Evolutionary conservation across 2,113 vertebrate species (phyloP).

Genomic region (Choloepus hoffmanni): DNA sequence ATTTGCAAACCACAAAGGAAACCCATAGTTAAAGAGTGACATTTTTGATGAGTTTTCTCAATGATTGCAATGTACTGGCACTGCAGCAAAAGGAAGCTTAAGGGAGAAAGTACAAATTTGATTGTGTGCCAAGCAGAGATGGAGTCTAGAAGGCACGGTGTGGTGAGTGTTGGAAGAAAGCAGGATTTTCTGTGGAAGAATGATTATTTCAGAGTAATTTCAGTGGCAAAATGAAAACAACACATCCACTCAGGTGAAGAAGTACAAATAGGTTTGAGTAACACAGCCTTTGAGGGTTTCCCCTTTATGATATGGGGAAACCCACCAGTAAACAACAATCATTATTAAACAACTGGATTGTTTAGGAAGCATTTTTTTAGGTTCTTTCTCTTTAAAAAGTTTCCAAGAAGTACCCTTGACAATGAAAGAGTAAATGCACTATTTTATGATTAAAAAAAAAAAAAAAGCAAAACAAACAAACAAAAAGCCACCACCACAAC

Average conservation of each 20-base stretch:
- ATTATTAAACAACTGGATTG: constrained; percentile 4
- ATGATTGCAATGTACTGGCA: neutral
- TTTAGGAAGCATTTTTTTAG: neutral
- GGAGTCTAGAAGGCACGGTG: neutral
- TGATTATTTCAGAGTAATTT: constrained; percentile 27
- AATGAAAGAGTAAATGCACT: neutral
- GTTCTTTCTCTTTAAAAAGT: neutral
- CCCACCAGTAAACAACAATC: constrained; percentile 35
- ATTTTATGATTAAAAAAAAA: neutral
- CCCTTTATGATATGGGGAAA: constrained; percentile 38
- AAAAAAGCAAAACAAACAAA: too few relatives aligned
- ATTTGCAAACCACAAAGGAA: constrained; percentile 2
- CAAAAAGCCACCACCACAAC: too few relatives aligned
- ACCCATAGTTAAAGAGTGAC: neutral
- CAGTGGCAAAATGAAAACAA: neutral
- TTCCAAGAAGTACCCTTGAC: neutral
- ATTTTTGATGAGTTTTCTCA: constrained; percentile 34
- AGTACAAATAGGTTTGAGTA: neutral
- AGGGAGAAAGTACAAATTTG: neutral
- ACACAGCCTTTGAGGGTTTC: neutral
- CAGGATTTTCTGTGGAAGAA: neutral
- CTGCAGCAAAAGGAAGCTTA: neutral
- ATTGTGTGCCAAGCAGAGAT: neutral
- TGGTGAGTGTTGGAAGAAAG: neutral
- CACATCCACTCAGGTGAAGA: neutral